A percentile compares a stretch with the other conserved stretches of the same genome.
These are phyloP conservation scores for Labeo rohita DNA, from an alignment of 2,113 vertebrate species.

Conservation along the genomic window DNA sequence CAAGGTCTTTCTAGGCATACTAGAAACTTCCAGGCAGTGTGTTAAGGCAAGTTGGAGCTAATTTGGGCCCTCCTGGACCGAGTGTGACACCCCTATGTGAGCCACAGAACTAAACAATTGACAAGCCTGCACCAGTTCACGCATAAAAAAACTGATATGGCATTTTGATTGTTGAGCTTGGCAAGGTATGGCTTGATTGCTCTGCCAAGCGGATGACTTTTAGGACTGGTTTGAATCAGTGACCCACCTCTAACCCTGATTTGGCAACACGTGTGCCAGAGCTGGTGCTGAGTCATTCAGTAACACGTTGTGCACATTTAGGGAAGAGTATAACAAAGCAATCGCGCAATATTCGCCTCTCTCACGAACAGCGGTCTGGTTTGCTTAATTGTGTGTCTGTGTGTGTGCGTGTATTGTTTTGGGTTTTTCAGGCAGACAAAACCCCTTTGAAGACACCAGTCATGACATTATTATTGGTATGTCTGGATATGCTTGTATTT, in stretches of 20 bases:
- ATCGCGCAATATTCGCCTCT: not conserved
- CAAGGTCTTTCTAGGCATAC: too few relatives aligned
- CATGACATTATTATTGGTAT: not conserved
- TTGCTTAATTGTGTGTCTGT: not conserved
- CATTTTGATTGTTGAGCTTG: constrained; percentile 8
- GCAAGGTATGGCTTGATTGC: constrained; percentile 2
- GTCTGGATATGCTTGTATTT: constrained; percentile 20
- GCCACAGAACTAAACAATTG: not conserved
- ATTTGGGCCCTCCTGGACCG: too few relatives aligned
- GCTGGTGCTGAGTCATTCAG: not conserved
- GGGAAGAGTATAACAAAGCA: constrained; percentile 16
- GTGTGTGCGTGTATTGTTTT: not conserved
- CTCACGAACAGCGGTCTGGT: not conserved
- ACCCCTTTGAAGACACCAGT: not conserved
- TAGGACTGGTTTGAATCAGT: constrained; percentile 10
- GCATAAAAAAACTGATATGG: constrained; percentile 3
- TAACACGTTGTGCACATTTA: not conserved
- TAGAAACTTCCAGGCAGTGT: too few relatives aligned
- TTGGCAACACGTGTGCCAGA: constrained; percentile 7
- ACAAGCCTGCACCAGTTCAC: constrained; percentile 33
- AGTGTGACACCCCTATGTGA: not conserved
- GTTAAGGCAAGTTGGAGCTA: too few relatives aligned
- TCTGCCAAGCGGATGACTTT: constrained; percentile 7
- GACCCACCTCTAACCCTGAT: not conserved
- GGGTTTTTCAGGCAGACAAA: constrained; percentile 12